Evolutionary conservation across 2,888 invertebrate genomes (phyloP).

Genomic region (Pandemis heparana): DNA sequence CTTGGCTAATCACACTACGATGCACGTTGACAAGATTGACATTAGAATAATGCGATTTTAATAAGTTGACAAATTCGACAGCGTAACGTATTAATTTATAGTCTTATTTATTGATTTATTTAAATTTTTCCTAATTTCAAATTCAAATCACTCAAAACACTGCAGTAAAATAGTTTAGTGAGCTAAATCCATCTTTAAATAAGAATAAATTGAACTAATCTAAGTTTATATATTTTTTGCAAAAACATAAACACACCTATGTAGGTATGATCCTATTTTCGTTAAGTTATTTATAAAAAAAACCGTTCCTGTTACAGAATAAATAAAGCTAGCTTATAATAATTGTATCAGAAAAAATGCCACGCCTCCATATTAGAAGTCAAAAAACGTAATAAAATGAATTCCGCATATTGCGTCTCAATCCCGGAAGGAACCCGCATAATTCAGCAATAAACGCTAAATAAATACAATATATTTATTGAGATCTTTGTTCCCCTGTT

Average conservation of each 20-base stretch:
- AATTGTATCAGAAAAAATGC: background rate
- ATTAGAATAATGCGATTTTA: slow-evolving; percentile 22
- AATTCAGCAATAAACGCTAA: slow-evolving; percentile 37
- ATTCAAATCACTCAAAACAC: background rate
- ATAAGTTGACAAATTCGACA: slow-evolving; percentile 13
- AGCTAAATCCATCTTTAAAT: background rate
- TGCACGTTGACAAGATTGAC: background rate
- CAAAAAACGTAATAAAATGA: slow-evolving; percentile 28
- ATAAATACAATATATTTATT: slow-evolving; percentile 42
- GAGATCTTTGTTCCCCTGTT: slow-evolving; percentile 32
- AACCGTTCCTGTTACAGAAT: background rate
- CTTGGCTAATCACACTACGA: slow-evolving; percentile 15
- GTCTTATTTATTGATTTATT: slow-evolving; percentile 5
- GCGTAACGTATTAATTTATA: slow-evolving; percentile 6
- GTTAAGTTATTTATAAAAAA: background rate
- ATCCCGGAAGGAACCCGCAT: slow-evolving; percentile 31
- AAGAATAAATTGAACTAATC: background rate
- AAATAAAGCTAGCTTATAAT: background rate
- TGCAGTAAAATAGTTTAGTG: background rate
- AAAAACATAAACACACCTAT: background rate
- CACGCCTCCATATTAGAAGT: slow-evolving; percentile 29
- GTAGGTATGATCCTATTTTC: too few relatives aligned
- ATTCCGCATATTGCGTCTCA: slow-evolving; percentile 19
- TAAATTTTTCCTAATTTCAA: background rate
- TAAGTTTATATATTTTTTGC: background rate